phyloP scores from a whole-genome alignment of 1,140 invertebrate genomes.

The Ruditapes philippinarum region DNA sequence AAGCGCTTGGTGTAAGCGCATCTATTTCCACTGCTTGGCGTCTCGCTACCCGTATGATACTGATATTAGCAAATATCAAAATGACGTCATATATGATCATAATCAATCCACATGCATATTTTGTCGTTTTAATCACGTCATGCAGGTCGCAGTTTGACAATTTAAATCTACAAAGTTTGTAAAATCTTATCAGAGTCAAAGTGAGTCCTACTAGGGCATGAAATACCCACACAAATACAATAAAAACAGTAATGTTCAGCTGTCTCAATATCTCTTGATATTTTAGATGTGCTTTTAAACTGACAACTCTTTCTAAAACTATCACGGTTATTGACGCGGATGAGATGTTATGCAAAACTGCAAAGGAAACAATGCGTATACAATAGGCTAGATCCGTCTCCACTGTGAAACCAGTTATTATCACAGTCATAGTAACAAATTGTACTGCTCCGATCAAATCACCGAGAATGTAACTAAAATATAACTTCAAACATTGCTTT shows the following conservation, averaged over 20 bases:
- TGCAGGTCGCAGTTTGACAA: neutral
- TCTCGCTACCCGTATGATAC: neutral
- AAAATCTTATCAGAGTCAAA: neutral
- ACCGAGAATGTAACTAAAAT: neutral
- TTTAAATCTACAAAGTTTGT: neutral
- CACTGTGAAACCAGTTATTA: neutral
- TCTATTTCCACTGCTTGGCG: neutral
- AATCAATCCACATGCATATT: neutral
- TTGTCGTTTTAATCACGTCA: neutral
- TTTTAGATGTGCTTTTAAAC: constrained; percentile 6
- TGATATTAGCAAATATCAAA: neutral
- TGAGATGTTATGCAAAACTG: neutral
- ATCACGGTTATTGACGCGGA: neutral
- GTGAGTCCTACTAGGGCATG: neutral
- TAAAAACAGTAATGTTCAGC: neutral
- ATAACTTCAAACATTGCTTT: neutral
- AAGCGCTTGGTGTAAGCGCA: neutral
- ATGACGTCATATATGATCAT: neutral
- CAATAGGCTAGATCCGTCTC: neutral
- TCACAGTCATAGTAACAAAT: neutral
- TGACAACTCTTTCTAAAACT: neutral
- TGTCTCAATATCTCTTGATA: neutral
- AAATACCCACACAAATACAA: neutral
- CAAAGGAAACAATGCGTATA: neutral
- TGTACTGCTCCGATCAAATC: neutral